Conservation (phyloP, 2,888 invertebrate genomes). For the Spodoptera exigua region DNA sequence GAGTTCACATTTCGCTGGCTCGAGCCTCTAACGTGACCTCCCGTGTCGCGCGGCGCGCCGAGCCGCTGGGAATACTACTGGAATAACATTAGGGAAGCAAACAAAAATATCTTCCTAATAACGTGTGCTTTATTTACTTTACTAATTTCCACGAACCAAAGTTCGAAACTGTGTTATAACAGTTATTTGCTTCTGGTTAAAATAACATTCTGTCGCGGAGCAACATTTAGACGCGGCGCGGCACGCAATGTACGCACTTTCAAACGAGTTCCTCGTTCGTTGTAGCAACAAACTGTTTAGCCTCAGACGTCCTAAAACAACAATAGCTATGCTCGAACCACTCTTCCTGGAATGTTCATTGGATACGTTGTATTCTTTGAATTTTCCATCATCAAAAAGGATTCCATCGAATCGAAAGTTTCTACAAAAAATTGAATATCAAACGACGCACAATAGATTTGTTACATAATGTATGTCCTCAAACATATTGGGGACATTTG, state of each 20-base stretch:
- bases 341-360: too few relatives aligned
- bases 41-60: conserved; percentile 11
- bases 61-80: conserved; percentile 12
- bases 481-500: too few relatives aligned
- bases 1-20: too few relatives aligned
- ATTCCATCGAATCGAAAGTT: neutral
- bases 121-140: conserved; percentile 28
- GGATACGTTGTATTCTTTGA: too few relatives aligned
- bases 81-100: conserved; percentile 20
- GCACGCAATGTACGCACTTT: too few relatives aligned
- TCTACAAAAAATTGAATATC: too few relatives aligned
- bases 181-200: conserved; percentile 14
- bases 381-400: neutral
- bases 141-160: conserved; percentile 20
- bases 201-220: conserved; percentile 6
- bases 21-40: neutral
- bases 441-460: too few relatives aligned
- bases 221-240: neutral
- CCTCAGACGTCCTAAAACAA: too few relatives aligned
- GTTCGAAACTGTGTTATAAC: neutral
- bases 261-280: too few relatives aligned
- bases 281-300: too few relatives aligned
- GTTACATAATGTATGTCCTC: too few relatives aligned
- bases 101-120: conserved; percentile 13
- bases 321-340: too few relatives aligned